These are phyloP conservation scores for Trachelus stipa DNA, from an alignment of 2,888 invertebrate genomes.

Conservation along the genomic window DNA sequence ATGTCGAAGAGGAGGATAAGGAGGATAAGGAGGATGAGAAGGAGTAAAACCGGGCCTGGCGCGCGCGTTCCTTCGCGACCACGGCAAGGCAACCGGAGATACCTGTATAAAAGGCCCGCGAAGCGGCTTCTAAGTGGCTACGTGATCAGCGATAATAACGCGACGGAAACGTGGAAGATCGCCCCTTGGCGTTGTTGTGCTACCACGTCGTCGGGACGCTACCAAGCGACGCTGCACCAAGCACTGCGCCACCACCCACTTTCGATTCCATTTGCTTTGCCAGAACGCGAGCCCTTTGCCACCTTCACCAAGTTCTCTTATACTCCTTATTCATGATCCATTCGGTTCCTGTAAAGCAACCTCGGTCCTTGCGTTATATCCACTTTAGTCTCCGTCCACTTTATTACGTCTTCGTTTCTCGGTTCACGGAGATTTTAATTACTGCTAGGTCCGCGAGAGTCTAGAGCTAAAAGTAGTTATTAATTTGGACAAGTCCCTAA, in stretches of 20 bases:
- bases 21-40: constrained; percentile 21
- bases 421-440: not conserved
- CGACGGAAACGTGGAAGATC: constrained; percentile 47
- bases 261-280: not conserved
- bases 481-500: constrained; percentile 35
- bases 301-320: not conserved
- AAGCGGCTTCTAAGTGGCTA: constrained; percentile 64
- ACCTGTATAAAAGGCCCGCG: constrained; percentile 47
- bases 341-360: constrained; percentile 32
- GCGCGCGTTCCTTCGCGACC: constrained; percentile 24
- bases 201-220: constrained; percentile 8
- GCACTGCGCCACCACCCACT: not conserved
- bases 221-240: not conserved
- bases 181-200: constrained; percentile 29
- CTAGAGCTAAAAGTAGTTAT: constrained; percentile 30
- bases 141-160: constrained; percentile 66
- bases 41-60: constrained; percentile 57
- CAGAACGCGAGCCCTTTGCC: not conserved
- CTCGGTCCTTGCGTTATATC: constrained; percentile 13
- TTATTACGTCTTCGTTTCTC: not conserved
- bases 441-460: constrained; percentile 7
- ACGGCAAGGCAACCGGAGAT: not conserved
- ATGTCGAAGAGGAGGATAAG: constrained; percentile 9
- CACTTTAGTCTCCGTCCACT: constrained; percentile 39
- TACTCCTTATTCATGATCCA: not conserved